A percentile compares a stretch with the other conserved stretches of the same genome.
Conservation (phyloP, 2,888 invertebrate genomes). For the Drosophila monieri region DNA sequence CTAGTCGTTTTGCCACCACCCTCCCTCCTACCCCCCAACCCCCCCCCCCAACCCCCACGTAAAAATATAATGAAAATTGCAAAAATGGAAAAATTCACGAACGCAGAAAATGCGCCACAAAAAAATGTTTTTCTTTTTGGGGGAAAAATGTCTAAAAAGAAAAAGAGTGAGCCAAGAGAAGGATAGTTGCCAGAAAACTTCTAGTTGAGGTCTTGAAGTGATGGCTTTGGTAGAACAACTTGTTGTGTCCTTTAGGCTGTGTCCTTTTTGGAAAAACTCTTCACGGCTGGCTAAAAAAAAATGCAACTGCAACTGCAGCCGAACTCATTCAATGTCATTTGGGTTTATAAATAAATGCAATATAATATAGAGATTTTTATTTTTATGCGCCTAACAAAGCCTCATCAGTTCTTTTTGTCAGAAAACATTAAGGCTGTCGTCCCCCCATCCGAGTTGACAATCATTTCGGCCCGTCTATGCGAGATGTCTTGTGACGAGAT, state of each 20-base stretch:
- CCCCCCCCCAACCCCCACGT: constrained; percentile 30
- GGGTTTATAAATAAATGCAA: constrained; percentile 31
- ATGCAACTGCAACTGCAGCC: constrained; percentile 18
- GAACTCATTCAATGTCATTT: constrained; percentile 37
- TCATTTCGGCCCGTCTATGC: constrained; percentile 38
- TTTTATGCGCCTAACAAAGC: constrained; percentile 45
- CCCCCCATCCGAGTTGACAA: constrained; percentile 56
- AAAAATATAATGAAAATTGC: constrained; percentile 75
- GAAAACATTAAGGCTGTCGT: constrained; percentile 45
- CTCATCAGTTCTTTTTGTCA: constrained; percentile 55
- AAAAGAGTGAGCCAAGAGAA: constrained; percentile 34
- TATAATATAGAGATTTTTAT: constrained; percentile 41
- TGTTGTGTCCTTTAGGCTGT: constrained; percentile 18
- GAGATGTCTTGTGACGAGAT: constrained; percentile 24
- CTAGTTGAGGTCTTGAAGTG: background rate
- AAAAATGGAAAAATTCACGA: constrained; percentile 72
- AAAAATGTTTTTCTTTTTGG: constrained; percentile 61
- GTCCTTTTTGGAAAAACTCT: constrained; percentile 21
- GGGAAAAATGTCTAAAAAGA: constrained; percentile 41
- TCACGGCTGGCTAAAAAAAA: constrained; percentile 4
- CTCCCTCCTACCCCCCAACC: constrained; percentile 1
- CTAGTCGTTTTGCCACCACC: constrained; percentile 69
- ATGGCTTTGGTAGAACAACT: constrained; percentile 14
- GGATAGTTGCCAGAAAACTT: constrained; percentile 25
- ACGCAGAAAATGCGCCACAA: constrained; percentile 75